Evolutionary conservation across 2,888 invertebrate species (phyloP).

Genomic region (Dermolepida albohirtum): DNA sequence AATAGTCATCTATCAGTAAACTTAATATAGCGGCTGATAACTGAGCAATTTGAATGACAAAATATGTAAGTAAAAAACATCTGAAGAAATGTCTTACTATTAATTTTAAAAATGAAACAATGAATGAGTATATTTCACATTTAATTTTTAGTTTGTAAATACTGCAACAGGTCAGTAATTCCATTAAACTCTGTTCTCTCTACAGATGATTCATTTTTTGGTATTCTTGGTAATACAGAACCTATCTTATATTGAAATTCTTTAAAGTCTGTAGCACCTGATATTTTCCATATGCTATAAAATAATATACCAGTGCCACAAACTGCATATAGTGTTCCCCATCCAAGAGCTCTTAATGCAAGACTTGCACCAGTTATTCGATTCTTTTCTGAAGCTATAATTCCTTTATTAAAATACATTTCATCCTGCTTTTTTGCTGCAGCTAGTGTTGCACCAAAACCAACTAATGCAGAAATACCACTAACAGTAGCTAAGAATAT

Average conservation of each 20-base stretch:
- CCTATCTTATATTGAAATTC: constrained; percentile 89
- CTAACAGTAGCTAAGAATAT: constrained; percentile 79
- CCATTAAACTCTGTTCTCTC: constrained; percentile 90
- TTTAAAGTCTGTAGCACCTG: constrained; percentile 86
- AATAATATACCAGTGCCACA: constrained; percentile 85
- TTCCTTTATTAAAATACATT: constrained; percentile 80
- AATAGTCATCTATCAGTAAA: no score
- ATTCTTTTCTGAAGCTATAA: constrained; percentile 71
- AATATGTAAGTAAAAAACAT: no score
- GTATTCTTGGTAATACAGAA: constrained; percentile 78
- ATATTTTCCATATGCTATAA: constrained; percentile 88
- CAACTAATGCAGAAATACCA: constrained; percentile 82
- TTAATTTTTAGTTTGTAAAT: constrained; percentile 72
- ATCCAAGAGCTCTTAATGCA: constrained; percentile 86
- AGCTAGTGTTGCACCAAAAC: constrained; percentile 84
- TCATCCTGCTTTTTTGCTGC: constrained; percentile 85
- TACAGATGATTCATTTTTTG: constrained; percentile 81
- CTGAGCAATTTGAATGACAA: no score
- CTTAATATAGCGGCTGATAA: no score
- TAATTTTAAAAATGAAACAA: no score
- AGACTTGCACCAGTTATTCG: constrained; percentile 79
- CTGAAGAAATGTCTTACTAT: no score
- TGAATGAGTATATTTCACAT: neutral
- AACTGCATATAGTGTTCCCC: constrained; percentile 90
- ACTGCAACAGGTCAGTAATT: constrained; percentile 85